Evolutionary conservation across 2,113 vertebrate genomes (phyloP).

Genomic region (Ramphastos sulfuratus): DNA sequence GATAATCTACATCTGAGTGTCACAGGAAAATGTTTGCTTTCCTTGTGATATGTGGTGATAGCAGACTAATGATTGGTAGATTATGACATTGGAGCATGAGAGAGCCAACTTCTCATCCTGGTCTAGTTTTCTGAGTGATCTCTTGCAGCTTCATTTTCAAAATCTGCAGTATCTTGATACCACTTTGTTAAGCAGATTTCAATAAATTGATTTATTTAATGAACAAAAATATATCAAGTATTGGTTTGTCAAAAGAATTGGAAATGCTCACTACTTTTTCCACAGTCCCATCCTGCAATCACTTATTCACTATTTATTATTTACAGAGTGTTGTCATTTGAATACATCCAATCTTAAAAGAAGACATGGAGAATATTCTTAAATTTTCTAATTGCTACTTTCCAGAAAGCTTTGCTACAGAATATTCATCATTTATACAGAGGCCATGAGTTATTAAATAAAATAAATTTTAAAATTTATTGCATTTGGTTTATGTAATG

Average conservation of each 20-base stretch:
- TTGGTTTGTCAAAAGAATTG: neutral
- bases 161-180: neutral
- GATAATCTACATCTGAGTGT: neutral
- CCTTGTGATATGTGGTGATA: neutral
- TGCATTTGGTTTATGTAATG: neutral
- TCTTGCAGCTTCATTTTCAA: neutral
- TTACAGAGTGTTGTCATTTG: neutral
- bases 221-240: neutral
- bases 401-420: neutral
- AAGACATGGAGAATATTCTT: neutral
- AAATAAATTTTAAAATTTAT: neutral
- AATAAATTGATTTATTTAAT: neutral
- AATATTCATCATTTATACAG: neutral
- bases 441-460: conserved; percentile 20
- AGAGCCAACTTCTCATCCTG: neutral
- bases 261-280: neutral
- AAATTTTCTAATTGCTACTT: neutral
- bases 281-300: neutral
- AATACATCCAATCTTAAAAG: neutral
- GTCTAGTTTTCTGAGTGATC: neutral
- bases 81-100: neutral
- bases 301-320: neutral
- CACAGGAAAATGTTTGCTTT: neutral
- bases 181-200: neutral
- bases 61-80: neutral